phyloP scores from a whole-genome alignment of 2,113 vertebrate species.

The Silurus glanis region DNA sequence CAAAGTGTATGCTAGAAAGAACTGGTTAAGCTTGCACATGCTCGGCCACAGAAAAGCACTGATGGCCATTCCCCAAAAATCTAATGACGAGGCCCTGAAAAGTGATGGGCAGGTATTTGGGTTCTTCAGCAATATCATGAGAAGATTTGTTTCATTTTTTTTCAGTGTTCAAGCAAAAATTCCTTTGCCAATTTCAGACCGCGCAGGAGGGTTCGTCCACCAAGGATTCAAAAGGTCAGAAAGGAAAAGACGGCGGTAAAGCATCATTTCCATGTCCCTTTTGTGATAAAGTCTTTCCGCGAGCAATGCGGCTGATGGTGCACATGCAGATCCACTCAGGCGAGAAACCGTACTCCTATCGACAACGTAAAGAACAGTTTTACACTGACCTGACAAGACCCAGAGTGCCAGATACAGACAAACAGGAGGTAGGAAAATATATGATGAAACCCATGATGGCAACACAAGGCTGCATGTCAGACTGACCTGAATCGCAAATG shows the following conservation, averaged over 20 bases:
- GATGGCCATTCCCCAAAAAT: neutral
- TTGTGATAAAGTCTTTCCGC: constrained; percentile 49
- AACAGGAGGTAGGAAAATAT: constrained; percentile 50
- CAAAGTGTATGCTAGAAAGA: constrained; percentile 17
- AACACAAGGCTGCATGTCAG: constrained; percentile 44
- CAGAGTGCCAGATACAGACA: constrained; percentile 29
- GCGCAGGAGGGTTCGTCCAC: neutral
- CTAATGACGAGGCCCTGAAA: neutral
- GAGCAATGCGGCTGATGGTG: constrained; percentile 45
- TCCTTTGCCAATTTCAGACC: constrained; percentile 9
- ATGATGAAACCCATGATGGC: constrained; percentile 43
- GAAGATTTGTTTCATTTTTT: neutral
- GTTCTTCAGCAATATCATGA: neutral
- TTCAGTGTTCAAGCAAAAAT: neutral
- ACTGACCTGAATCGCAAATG: constrained; percentile 16
- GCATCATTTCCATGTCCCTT: constrained; percentile 43
- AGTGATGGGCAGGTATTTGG: constrained; percentile 27
- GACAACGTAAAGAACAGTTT: constrained; percentile 45
- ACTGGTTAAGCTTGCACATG: constrained; percentile 31
- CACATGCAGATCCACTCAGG: constrained; percentile 62
- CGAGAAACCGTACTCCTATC: constrained; percentile 58
- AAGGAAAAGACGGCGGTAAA: constrained; percentile 40
- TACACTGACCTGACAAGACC: constrained; percentile 43
- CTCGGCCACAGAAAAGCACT: constrained; percentile 16
- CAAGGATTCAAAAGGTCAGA: constrained; percentile 27